Percentiles rank a stretch among this genome's conserved stretches.
Conservation (phyloP, 2,113 vertebrate species). For the Cervus canadensis region DNA sequence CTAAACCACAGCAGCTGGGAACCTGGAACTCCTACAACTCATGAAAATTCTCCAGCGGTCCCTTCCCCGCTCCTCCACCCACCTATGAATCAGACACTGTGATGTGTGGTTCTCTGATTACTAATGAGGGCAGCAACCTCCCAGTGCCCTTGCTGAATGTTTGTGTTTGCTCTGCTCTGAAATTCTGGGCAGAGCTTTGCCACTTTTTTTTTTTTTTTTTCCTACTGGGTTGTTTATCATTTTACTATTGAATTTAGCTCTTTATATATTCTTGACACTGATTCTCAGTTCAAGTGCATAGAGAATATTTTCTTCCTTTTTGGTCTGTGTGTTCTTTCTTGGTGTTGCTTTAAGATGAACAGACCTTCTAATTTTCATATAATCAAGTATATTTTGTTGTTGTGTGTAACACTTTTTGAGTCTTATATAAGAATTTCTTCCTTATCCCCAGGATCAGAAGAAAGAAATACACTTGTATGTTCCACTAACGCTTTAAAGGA, state of each 20-base stretch:
- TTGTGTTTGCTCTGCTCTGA: not conserved
- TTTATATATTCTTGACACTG: not conserved
- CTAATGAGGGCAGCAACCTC: not conserved
- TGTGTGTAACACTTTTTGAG: not conserved
- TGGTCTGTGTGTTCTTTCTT: not conserved
- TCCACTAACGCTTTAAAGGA: not conserved
- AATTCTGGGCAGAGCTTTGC: not conserved
- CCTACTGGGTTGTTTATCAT: not conserved
- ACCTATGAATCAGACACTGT: not conserved
- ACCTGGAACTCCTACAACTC: not conserved
- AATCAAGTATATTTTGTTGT: not conserved
- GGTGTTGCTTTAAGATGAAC: not conserved
- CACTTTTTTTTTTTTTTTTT: accelerated
- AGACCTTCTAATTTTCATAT: not conserved
- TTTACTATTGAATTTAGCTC: not conserved
- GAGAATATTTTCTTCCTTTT: not conserved
- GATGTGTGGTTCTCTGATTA: not conserved
- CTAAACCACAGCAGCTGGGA: not conserved
- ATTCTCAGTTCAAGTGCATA: not conserved
- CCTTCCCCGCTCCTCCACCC: too few relatives aligned
- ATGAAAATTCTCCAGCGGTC: accelerated
- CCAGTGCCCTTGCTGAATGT: not conserved
- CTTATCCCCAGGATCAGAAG: not conserved
- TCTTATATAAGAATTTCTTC: not conserved
- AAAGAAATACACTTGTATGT: not conserved